Evolutionary conservation across 2,113 vertebrate genomes (phyloP).

Genomic region (Percopsis transmontana): DNA sequence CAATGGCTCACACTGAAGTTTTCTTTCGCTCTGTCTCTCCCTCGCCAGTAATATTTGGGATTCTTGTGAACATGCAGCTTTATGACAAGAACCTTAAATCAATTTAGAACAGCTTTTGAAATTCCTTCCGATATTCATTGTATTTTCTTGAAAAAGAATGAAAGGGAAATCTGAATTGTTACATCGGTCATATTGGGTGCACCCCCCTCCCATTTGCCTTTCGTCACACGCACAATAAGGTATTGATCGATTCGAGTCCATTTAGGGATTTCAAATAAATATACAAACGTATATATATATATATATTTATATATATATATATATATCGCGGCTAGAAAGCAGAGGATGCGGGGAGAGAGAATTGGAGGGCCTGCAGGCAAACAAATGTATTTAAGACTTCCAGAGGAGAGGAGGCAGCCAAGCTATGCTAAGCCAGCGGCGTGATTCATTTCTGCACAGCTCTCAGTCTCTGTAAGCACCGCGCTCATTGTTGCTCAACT

Average conservation of each 20-base stretch:
- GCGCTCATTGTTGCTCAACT: conserved; percentile 62
- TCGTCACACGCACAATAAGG: conserved; percentile 76
- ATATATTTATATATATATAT: too few relatives aligned
- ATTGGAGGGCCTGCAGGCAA: conserved; percentile 72
- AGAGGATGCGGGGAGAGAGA: conserved; percentile 64
- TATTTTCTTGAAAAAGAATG: conserved; percentile 74
- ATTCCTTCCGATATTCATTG: conserved; percentile 80
- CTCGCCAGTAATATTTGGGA: conserved; percentile 73
- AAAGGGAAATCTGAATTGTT: conserved; percentile 80
- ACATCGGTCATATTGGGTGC: conserved; percentile 72
- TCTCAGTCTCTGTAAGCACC: conserved; percentile 68
- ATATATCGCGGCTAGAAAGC: conserved; percentile 71
- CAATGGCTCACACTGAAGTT: conserved; percentile 70
- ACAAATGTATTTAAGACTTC: conserved; percentile 73
- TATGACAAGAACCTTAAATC: conserved; percentile 80
- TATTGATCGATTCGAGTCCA: conserved; percentile 81
- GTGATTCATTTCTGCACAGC: conserved; percentile 80
- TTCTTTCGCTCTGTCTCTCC: conserved; percentile 34
- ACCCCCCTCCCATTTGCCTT: conserved; percentile 54
- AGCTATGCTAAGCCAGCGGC: conserved; percentile 77
- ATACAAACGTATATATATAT: conserved; percentile 63
- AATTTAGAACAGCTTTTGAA: conserved; percentile 82
- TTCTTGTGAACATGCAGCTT: conserved; percentile 78
- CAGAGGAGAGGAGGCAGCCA: conserved; percentile 73
- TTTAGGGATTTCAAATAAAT: conserved; percentile 74